A percentile compares a stretch with the other conserved stretches of the same genome.
Conservation (phyloP, 2,797 vertebrate species). For the Strix occidentalis region DNA sequence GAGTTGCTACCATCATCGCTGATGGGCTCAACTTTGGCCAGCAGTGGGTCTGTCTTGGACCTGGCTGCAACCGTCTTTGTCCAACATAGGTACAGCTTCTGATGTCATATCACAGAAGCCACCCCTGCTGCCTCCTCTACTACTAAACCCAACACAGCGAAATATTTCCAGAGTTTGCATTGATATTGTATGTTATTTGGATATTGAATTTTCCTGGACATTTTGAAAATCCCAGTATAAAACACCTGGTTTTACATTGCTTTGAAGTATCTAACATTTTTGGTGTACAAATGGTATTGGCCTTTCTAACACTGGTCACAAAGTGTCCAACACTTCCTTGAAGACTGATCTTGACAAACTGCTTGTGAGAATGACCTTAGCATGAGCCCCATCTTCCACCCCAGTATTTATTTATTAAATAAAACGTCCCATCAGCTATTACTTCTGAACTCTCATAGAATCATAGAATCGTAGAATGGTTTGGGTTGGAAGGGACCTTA, state of each 20-base stretch:
- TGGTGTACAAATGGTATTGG: fast-evolving
- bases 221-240: background rate
- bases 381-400: background rate
- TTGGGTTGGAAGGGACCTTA: no score
- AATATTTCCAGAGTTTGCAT: background rate
- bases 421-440: background rate
- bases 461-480: no score
- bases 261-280: background rate
- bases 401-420: background rate
- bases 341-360: background rate
- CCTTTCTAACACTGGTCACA: background rate
- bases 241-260: background rate
- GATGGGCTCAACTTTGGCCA: background rate
- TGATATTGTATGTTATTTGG: background rate
- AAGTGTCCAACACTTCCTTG: background rate
- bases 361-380: background rate
- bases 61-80: background rate
- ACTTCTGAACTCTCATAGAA: background rate
- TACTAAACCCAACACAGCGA: background rate
- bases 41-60: fast-evolving
- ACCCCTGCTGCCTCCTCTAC: background rate
- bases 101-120: background rate
- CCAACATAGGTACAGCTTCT: background rate
- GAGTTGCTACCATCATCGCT: fast-evolving
- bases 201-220: background rate